phyloP scores from a whole-genome alignment of 2,797 vertebrate species.

The Syngnathus acus region DNA sequence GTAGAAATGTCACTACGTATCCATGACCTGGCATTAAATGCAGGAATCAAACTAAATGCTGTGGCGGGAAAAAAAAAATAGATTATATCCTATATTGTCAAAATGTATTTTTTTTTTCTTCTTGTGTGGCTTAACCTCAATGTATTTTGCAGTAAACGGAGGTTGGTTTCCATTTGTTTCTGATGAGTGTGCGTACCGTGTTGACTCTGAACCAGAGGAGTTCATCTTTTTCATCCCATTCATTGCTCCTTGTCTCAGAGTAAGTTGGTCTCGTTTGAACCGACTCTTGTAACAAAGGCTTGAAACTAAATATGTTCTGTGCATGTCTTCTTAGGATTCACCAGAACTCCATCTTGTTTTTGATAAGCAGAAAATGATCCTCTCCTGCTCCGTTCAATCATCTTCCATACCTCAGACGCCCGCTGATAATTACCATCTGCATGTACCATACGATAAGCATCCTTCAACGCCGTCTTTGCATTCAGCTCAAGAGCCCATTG shows the following conservation, averaged over 20 bases:
- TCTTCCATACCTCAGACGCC: constrained; percentile 11
- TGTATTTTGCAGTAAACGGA: constrained; percentile 47
- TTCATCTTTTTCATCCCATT: constrained; percentile 41
- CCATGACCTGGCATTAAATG: background rate
- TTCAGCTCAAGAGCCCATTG: constrained; percentile 15
- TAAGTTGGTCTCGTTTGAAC: constrained; percentile 30
- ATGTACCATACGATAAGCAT: constrained; percentile 13
- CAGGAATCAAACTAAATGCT: no score
- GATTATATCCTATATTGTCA: background rate
- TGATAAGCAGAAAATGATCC: constrained; percentile 29
- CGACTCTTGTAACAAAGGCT: background rate
- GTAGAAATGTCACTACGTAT: background rate
- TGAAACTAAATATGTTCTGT: background rate
- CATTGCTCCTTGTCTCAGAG: constrained; percentile 49
- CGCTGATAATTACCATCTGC: constrained; percentile 1
- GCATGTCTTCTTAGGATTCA: constrained; percentile 35
- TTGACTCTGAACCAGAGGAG: constrained; percentile 32
- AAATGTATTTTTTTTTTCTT: no score
- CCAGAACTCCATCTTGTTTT: constrained; percentile 27
- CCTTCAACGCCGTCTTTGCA: constrained; percentile 9
- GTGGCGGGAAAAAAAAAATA: background rate
- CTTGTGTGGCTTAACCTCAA: background rate
- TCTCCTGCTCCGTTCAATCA: constrained; percentile 45
- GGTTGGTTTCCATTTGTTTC: constrained; percentile 54
- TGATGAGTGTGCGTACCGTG: constrained; percentile 46